Evolutionary conservation across 2,888 invertebrate genomes (phyloP), one percentile per base, ranked within the genome.

Genomic region (Melanchra persicariae): DNA sequence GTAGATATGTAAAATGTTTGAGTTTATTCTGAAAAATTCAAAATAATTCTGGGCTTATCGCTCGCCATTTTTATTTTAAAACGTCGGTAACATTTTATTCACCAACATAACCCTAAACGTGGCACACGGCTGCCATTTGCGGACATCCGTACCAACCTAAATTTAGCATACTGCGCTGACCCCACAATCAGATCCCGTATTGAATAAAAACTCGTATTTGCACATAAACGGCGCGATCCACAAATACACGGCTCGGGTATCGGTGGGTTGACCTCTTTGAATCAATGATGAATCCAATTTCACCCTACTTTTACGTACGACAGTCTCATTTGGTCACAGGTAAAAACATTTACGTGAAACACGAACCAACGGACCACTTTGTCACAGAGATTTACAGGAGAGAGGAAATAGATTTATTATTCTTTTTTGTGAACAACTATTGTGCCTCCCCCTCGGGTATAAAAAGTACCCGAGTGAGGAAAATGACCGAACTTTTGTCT

Each of bases 281-380:
- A 93, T 94, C 90, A 92, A 90, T 93, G 91, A 93, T 92, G 92
- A 93, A 92, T 92, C 89, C 91, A 93, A 93, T 93, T 92, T 89
- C 83, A 81, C 79, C 85, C 85, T 83, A 82, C 84, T 89, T 88
- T 89, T 89, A 88, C 87, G 87, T 63, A 82, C 82, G 85, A 80
- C 85, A 84, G 87, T 83, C 87, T 88, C 87, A 88, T 91, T 91
- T 88, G 87, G 85, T 84, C 87, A 82, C 87, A 88, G 91, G 91
- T 90, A 91, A 89, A 88, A 89, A 89, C 88, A 89, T 90, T 90
- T 89, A 87, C 87, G 87, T 85, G 82, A 87, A 89, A 89, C 87
- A 88, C 87, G 87, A 87, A 87, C 87, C 87, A 83, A 76, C 81
- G 82, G 83, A 78, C 81, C 82, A 87, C 81, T 89, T 88, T 87